phyloP scores from a whole-genome alignment of 2,888 invertebrate species.

The Drosophila longiperda region DNA sequence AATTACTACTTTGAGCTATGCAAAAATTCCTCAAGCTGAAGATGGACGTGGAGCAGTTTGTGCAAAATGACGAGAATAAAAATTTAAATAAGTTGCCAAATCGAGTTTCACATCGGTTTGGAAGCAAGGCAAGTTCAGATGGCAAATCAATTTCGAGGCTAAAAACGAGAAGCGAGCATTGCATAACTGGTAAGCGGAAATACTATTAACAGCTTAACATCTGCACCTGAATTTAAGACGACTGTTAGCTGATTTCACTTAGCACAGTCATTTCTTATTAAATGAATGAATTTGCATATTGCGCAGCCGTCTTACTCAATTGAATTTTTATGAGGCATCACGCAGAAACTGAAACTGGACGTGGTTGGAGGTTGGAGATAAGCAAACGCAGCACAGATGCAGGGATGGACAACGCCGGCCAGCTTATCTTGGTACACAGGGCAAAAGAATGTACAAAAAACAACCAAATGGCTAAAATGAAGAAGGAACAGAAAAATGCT shows the following conservation, averaged over 20 bases:
- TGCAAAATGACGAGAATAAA: not conserved
- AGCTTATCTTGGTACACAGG: slow-evolving; percentile 51
- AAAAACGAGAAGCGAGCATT: not conserved
- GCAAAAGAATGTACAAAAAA: slow-evolving; percentile 15
- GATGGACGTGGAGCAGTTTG: not conserved
- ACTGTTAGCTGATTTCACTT: slow-evolving; percentile 46
- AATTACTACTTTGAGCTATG: not conserved
- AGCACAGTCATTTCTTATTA: slow-evolving; percentile 33
- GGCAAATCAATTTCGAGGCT: not conserved
- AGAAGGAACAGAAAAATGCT: not conserved
- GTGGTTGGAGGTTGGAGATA: not conserved
- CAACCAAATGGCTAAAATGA: slow-evolving; percentile 2
- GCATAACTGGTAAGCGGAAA: slow-evolving; percentile 16
- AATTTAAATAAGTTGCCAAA: not conserved
- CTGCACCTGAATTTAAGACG: slow-evolving; percentile 20
- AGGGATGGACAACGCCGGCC: slow-evolving; percentile 4
- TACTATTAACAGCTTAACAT: slow-evolving; percentile 23
- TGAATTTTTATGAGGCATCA: slow-evolving; percentile 60
- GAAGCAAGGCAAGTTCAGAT: not conserved
- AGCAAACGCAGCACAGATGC: slow-evolving; percentile 12
- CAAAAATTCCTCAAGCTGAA: not conserved
- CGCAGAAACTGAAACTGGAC: slow-evolving; percentile 2
- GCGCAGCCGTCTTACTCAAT: slow-evolving; percentile 38
- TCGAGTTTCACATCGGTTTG: not conserved
- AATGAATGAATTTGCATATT: slow-evolving; percentile 55